phyloP scores from a whole-genome alignment of 2,113 vertebrate species.

The Rhinoptilus africanus region DNA sequence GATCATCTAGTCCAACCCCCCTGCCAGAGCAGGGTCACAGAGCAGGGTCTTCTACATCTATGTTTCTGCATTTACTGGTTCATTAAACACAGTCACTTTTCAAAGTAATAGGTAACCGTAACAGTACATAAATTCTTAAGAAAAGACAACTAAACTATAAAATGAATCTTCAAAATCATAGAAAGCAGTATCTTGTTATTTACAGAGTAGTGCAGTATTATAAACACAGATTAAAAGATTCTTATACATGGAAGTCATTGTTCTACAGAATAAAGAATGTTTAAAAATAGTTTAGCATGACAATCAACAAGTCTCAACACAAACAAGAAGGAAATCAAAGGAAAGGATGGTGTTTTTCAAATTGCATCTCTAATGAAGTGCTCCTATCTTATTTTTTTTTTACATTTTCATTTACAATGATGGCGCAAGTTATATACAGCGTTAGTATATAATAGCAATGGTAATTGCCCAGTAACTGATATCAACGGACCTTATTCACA shows the following conservation, averaged over 20 bases:
- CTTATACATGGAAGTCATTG: background rate
- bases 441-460: background rate
- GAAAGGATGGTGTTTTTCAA: background rate
- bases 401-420: conserved; percentile 2
- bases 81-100: conserved; percentile 31
- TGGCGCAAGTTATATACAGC: background rate
- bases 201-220: conserved; percentile 55
- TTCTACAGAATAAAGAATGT: conserved; percentile 25
- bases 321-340: background rate
- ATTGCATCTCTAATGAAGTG: background rate
- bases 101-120: conserved; percentile 35
- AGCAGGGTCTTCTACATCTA: conserved; percentile 32
- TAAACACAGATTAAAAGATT: conserved; percentile 32
- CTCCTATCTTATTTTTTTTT: background rate
- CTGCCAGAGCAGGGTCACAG: too few relatives aligned
- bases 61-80: conserved; percentile 39
- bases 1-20: too few relatives aligned
- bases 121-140: conserved; percentile 28
- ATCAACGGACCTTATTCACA: background rate
- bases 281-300: conserved; percentile 17
- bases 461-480: too few relatives aligned
- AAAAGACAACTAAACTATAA: conserved; percentile 46
- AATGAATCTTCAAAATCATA: conserved; percentile 21
- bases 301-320: background rate
- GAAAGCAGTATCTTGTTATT: conserved; percentile 43